Evolutionary conservation across 2,888 invertebrate species (phyloP).

Genomic region (Cyrtodaria siliqua): DNA sequence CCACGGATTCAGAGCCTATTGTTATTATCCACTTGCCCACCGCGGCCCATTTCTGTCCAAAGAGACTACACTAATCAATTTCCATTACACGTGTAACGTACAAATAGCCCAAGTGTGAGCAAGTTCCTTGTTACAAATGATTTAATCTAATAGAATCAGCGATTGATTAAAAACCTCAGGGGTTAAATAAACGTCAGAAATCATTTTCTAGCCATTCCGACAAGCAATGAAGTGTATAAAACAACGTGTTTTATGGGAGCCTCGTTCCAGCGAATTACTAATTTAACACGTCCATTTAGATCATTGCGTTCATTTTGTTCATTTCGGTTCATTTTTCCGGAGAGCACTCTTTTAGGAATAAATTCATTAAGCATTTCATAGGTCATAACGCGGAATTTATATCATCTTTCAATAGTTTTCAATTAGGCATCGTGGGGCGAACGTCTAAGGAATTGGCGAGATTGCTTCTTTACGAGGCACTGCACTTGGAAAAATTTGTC

Average conservation of each 20-base stretch:
- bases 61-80: too few species aligned
- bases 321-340: constrained; percentile 54
- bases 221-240: constrained; percentile 56
- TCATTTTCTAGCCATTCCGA: constrained; percentile 51
- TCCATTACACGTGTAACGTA: constrained; percentile 2
- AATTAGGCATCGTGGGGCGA: constrained; percentile 53
- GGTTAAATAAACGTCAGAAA: constrained; percentile 63
- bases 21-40: too few species aligned
- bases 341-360: constrained; percentile 39
- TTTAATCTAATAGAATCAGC: constrained; percentile 54
- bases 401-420: constrained; percentile 60
- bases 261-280: constrained; percentile 50
- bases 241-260: constrained; percentile 56
- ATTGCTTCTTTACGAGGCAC: constrained; percentile 63
- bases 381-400: constrained; percentile 68
- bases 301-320: constrained; percentile 46
- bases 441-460: constrained; percentile 49
- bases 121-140: constrained; percentile 43
- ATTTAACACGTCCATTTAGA: constrained; percentile 51
- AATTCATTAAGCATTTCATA: constrained; percentile 67
- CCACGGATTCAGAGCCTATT: too few species aligned
- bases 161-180: constrained; percentile 64
- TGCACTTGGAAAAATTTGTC: constrained; percentile 58
- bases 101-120: neutral
- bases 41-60: too few species aligned